Evolutionary conservation across 2,888 invertebrate genomes (phyloP), one percentile per base, ranked within the genome.

Genomic region (Nemotelus pantherinus): DNA sequence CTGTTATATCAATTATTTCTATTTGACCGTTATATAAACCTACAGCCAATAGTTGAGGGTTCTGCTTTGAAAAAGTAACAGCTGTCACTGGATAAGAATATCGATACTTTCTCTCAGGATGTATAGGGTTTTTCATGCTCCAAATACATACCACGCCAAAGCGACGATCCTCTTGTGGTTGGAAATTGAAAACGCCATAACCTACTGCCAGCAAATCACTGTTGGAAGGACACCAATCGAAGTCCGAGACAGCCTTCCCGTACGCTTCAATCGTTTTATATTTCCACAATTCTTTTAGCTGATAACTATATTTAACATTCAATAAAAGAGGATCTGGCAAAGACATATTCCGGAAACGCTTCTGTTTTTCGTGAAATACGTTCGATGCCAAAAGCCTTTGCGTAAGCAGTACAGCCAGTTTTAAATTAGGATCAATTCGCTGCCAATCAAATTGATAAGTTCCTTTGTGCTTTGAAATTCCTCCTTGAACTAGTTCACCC

Each of bases 51-150:
- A 94, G 88, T 84, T 93, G 93, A 0, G 95, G 93, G 77, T 90
- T 89, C 60, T 86, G 88, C 0, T 86, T 88, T 0, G 94, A 93
- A 88, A 95, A 95, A 60, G 91, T 89, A 0, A 95, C 85, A 0
- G 92, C 89, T 0, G 93, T 92, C 0, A 94, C 90, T 0, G 93
- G 90, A 67, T 89, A 87, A 0, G 88, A 83, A 82, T 93, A 94
- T 3, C 86, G 82, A 82, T 92, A 94, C 4, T 89, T 83, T 79
- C 93, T 89, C 84, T 94, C 95, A 0, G 95, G 95, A 83, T 92
- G 91, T 10, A 90, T 90, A 0, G 94, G 94, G 85, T 95, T 95
- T 86, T 95, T 93, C 1, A 92, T 92, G 82, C 92, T 93, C 95
- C 95, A 95, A 77, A 95, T 85, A 81, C 92, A 90, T 1, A 95